phyloP scores from a whole-genome alignment of 1,140 invertebrate genomes.

The Drosophila novamexicana region DNA sequence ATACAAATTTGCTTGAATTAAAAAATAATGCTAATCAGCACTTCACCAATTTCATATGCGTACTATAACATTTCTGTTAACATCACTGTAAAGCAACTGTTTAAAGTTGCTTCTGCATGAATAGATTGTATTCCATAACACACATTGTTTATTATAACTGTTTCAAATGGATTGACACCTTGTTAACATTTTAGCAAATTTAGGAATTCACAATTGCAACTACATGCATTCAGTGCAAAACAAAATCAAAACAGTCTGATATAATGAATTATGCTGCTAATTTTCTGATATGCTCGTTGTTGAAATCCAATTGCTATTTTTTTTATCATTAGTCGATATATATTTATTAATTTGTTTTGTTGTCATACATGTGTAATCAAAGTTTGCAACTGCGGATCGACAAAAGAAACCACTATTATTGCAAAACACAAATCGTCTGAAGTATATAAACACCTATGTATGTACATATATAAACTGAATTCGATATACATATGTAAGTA shows the following conservation, averaged over 20 bases:
- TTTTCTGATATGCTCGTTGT: too few species aligned
- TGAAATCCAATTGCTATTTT: not conserved
- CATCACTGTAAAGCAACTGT: not conserved
- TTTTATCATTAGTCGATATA: not conserved
- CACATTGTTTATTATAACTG: too few species aligned
- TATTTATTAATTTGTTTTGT: slow-evolving; percentile 14
- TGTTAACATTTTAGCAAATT: not conserved
- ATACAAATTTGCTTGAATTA: too few species aligned
- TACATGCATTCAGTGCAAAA: not conserved
- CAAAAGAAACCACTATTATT: slow-evolving; percentile 23
- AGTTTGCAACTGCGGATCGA: slow-evolving; percentile 6
- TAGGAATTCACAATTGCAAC: not conserved
- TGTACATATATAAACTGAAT: slow-evolving; percentile 5
- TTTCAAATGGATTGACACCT: not conserved
- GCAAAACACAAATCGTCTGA: not conserved
- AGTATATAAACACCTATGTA: not conserved
- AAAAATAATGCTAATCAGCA: too few species aligned
- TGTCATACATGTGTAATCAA: slow-evolving; percentile 20
- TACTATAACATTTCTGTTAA: too few species aligned
- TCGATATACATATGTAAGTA: not conserved
- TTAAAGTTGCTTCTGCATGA: not conserved
- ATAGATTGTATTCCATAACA: too few species aligned
- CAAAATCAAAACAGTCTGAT: too few species aligned
- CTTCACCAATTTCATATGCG: too few species aligned
- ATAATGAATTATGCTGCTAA: too few species aligned